Evolutionary conservation across 2,797 vertebrate genomes (phyloP).

Genomic region (Malacoraja senta): DNA sequence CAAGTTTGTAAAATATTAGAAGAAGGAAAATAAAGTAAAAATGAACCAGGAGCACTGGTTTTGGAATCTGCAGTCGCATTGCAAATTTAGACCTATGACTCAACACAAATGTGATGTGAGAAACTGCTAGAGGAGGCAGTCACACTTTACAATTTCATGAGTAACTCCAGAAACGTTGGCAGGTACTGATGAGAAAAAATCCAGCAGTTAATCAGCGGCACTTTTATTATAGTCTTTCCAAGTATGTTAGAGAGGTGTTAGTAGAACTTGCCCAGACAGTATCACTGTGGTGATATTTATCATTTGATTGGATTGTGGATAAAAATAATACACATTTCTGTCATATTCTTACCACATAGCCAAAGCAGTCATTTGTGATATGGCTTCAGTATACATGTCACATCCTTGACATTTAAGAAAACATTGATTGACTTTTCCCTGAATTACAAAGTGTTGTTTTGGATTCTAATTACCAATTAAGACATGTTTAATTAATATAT

Average conservation of each 20-base stretch:
- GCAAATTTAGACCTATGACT: not conserved
- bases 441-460: slow-evolving; percentile 12
- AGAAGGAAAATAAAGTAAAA: not conserved
- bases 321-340: not conserved
- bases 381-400: slow-evolving; percentile 23
- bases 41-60: not conserved
- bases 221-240: not conserved
- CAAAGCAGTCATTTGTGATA: not conserved
- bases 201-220: not conserved
- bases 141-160: not conserved
- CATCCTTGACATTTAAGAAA: slow-evolving; percentile 17
- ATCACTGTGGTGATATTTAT: not conserved
- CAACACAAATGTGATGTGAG: not conserved
- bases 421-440: slow-evolving; percentile 28
- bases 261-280: not conserved
- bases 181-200: not conserved
- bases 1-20: not conserved
- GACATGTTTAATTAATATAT: slow-evolving; percentile 13
- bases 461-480: slow-evolving; percentile 33
- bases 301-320: not conserved
- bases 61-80: not conserved
- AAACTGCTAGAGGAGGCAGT: not conserved
- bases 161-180: not conserved
- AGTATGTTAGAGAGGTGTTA: not conserved
- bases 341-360: not conserved